phyloP scores from a whole-genome alignment of 1,140 invertebrate species.

The Caenorhabditis latens region DNA sequence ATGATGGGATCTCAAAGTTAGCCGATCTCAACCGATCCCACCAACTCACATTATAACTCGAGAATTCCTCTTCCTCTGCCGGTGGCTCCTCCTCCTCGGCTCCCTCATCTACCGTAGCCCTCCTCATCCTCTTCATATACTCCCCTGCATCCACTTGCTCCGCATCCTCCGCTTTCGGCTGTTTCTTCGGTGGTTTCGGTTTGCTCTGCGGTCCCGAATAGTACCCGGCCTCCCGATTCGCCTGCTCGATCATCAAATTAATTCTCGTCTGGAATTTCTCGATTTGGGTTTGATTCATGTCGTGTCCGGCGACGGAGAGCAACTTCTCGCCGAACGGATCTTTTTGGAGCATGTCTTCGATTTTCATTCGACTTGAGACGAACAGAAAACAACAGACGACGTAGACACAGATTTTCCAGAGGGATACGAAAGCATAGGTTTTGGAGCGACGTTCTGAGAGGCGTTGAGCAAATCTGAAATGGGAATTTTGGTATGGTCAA shows the following conservation, averaged over 20 bases:
- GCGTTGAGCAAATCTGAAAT: conserved; percentile 64
- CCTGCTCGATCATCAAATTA: conserved; percentile 59
- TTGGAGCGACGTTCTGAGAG: conserved; percentile 73
- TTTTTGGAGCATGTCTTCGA: conserved; percentile 65
- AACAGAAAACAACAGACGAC: conserved; percentile 72
- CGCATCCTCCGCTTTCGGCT: conserved; percentile 65
- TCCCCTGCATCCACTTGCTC: conserved; percentile 69
- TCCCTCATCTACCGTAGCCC: conserved; percentile 19
- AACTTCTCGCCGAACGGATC: conserved; percentile 76
- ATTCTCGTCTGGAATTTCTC: conserved; percentile 72
- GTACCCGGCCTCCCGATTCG: conserved; percentile 26
- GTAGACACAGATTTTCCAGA: conserved; percentile 75
- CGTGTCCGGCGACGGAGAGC: conserved; percentile 74
- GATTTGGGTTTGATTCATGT: conserved; percentile 75
- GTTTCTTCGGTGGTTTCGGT: conserved; percentile 63
- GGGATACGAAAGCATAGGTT: conserved; percentile 71
- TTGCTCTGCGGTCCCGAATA: conserved; percentile 22
- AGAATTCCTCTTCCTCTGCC: conserved; percentile 71
- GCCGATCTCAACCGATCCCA: no score
- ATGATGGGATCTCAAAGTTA: no score
- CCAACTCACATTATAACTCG: conserved; percentile 72
- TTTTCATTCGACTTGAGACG: conserved; percentile 68
- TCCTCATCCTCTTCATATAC: conserved; percentile 62
- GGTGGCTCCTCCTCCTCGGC: conserved; percentile 64
- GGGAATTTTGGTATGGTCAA: neutral